These are phyloP conservation scores for Catalaphyllia jardinei DNA, from an alignment of 64 coral and sea anemone species.

Conservation along the genomic window DNA sequence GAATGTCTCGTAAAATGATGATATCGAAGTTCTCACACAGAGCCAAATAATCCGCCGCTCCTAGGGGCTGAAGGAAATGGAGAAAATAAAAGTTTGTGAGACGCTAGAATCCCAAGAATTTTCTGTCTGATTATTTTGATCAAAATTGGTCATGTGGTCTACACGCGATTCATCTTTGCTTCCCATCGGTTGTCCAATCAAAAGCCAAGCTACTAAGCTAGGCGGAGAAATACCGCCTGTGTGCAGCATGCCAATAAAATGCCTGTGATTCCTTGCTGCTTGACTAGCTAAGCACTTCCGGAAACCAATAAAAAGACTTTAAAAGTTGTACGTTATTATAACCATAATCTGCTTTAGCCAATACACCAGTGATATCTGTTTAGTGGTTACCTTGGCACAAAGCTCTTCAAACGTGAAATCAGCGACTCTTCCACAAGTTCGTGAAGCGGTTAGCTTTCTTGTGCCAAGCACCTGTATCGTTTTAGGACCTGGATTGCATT, in stretches of 20 bases:
- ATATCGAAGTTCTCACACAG: slow-evolving; percentile 88
- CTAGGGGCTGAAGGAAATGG: slow-evolving; percentile 63
- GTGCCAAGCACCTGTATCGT: slow-evolving; percentile 67
- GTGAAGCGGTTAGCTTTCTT: slow-evolving; percentile 76
- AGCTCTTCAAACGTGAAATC: slow-evolving; percentile 96
- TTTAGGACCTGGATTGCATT: slow-evolving; percentile 52
- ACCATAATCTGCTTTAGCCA: no score
- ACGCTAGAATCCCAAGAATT: neutral
- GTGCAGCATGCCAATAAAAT: no score
- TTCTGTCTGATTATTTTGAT: neutral
- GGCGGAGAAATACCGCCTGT: no score
- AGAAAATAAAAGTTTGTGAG: neutral
- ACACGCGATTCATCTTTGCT: no score
- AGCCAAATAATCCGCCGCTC: slow-evolving; percentile 93
- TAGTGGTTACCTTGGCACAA: slow-evolving; percentile 70
- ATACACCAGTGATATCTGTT: no score
- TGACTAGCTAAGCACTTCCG: no score
- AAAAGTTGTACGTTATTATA: no score
- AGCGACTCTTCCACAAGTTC: slow-evolving; percentile 79
- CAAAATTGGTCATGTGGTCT: neutral
- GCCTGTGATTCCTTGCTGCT: no score
- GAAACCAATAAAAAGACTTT: no score
- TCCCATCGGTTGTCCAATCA: no score
- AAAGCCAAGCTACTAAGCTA: no score
- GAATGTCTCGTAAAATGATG: slow-evolving; percentile 87